Percentiles rank a stretch among this genome's conserved stretches.
Evolutionary conservation across 2,888 invertebrate species (phyloP).

Genomic region (Nipponacmea schrenckii): DNA sequence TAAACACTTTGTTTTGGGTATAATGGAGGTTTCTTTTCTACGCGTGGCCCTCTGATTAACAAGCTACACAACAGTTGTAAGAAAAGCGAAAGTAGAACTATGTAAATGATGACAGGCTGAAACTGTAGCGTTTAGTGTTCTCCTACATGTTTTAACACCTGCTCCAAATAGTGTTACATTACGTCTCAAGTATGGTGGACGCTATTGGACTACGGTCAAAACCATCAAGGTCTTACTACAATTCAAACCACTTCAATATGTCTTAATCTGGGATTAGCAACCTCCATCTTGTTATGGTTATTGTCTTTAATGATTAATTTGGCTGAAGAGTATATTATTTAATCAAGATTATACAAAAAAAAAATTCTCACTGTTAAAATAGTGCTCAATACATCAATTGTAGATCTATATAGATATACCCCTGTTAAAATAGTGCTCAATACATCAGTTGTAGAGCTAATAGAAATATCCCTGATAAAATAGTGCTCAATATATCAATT

Average conservation of each 20-base stretch:
- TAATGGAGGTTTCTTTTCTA: neutral
- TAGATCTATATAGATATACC: too few relatives aligned
- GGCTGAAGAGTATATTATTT: too few relatives aligned
- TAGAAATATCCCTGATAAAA: too few relatives aligned
- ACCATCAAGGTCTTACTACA: neutral
- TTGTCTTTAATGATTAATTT: too few relatives aligned
- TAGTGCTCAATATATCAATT: too few relatives aligned
- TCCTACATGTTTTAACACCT: neutral
- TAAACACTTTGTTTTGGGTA: neutral
- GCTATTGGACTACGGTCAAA: neutral
- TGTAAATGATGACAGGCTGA: neutral
- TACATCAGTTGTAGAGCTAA: too few relatives aligned
- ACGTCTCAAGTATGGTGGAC: neutral
- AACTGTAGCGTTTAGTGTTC: too few relatives aligned
- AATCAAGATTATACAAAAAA: too few relatives aligned
- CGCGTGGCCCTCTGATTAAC: neutral
- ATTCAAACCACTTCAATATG: neutral
- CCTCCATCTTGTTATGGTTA: too few relatives aligned
- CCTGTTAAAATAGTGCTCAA: too few relatives aligned
- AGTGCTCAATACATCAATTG: too few relatives aligned
- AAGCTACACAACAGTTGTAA: neutral
- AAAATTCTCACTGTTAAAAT: too few relatives aligned
- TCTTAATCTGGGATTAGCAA: neutral
- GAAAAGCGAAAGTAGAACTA: constrained; percentile 3
- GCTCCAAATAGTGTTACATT: neutral